phyloP scores from a whole-genome alignment of 2,888 invertebrate species.

The Cataglyphis altisquamis region DNA sequence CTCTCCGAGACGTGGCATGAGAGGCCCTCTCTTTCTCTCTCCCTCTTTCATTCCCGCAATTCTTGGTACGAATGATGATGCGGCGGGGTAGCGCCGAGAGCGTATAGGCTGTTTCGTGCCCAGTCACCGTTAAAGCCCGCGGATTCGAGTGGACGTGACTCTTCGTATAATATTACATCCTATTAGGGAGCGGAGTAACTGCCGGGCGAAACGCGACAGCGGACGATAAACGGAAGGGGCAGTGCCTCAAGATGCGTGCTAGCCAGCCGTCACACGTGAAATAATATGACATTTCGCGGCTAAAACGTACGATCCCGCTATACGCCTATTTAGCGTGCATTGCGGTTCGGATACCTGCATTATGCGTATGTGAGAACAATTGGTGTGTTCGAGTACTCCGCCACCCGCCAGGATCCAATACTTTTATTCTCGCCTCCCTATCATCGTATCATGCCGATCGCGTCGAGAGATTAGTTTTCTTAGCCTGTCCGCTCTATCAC shows the following conservation, averaged over 20 bases:
- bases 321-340: constrained; percentile 52
- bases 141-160: constrained; percentile 84
- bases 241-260: constrained; percentile 82
- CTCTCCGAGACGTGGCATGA: constrained; percentile 14
- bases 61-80: constrained; percentile 1
- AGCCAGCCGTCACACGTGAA: constrained; percentile 77
- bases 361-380: constrained; percentile 13
- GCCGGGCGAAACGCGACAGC: constrained; percentile 84
- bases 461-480: constrained; percentile 43
- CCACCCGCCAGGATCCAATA: constrained; percentile 23
- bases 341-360: constrained; percentile 23
- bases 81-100: constrained; percentile 18
- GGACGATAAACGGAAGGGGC: constrained; percentile 79
- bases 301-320: constrained; percentile 50
- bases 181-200: constrained; percentile 84
- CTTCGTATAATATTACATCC: constrained; percentile 85
- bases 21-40: constrained; percentile 4
- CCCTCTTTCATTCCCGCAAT: not conserved
- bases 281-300: constrained; percentile 62
- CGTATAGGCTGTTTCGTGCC: constrained; percentile 75
- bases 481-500: not conserved
- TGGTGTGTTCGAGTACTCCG: constrained; percentile 1
- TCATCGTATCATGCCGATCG: constrained; percentile 55
- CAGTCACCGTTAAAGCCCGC: constrained; percentile 83
- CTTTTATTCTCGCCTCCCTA: constrained; percentile 19